A percentile compares a stretch with the other conserved stretches of the same genome.
phyloP scores from a whole-genome alignment of 1,140 invertebrate genomes.

The Dendroctonus valens region DNA sequence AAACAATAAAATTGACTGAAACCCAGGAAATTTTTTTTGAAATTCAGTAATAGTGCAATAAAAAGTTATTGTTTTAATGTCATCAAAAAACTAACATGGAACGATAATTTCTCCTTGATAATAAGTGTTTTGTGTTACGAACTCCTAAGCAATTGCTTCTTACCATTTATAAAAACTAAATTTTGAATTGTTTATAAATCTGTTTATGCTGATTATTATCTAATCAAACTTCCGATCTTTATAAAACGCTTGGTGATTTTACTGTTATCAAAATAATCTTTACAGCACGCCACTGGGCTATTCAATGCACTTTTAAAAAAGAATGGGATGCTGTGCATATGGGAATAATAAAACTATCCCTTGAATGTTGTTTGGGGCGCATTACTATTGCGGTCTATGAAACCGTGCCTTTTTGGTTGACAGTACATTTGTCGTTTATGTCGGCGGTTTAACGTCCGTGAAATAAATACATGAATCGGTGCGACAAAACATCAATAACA shows the following conservation, averaged over 20 bases:
- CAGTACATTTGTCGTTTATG: slow-evolving; percentile 27
- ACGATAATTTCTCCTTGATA: too few species aligned
- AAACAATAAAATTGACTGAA: too few species aligned
- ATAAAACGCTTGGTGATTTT: background rate
- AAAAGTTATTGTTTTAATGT: too few species aligned
- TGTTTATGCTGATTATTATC: too few species aligned
- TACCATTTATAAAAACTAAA: too few species aligned
- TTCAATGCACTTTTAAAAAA: slow-evolving; percentile 19
- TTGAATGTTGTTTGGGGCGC: slow-evolving; percentile 9
- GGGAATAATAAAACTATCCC: slow-evolving; percentile 18
- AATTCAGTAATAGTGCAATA: too few species aligned
- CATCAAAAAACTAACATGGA: too few species aligned
- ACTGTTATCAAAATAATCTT: background rate
- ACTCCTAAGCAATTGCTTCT: too few species aligned
- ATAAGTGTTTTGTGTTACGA: too few species aligned
- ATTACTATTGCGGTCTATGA: slow-evolving; percentile 27
- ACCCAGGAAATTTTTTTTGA: too few species aligned
- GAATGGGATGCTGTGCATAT: slow-evolving; percentile 26
- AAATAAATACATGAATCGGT: slow-evolving; percentile 35
- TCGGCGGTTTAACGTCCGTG: slow-evolving; percentile 29
- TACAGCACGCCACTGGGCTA: slow-evolving; percentile 3
- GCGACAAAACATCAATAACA: slow-evolving; percentile 37
- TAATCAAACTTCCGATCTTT: too few species aligned
- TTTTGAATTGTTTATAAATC: too few species aligned
- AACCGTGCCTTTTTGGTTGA: slow-evolving; percentile 26